Conservation (phyloP, 2,113 vertebrate genomes). For the Indicator indicator region DNA sequence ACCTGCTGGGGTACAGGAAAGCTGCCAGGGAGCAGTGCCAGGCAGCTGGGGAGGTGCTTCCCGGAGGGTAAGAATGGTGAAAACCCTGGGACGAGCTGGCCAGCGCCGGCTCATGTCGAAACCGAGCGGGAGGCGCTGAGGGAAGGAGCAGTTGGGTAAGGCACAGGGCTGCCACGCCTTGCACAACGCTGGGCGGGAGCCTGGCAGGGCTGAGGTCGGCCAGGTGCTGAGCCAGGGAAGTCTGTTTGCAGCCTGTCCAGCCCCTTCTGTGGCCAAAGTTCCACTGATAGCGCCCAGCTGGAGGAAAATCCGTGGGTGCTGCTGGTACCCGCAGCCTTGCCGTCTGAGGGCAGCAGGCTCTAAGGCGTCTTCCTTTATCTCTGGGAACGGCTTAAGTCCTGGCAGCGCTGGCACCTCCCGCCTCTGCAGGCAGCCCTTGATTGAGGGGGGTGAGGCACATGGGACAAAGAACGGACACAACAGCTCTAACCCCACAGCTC, state of each 20-base stretch:
- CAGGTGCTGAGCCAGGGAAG: neutral
- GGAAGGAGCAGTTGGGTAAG: slow-evolving; percentile 60
- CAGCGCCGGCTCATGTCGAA: neutral
- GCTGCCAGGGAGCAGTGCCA: neutral
- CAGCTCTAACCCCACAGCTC: neutral
- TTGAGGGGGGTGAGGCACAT: too few relatives aligned
- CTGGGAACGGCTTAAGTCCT: too few relatives aligned
- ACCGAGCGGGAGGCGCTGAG: neutral
- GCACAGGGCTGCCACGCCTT: neutral
- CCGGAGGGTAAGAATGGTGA: neutral
- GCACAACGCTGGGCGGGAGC: neutral
- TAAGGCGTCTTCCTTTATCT: neutral
- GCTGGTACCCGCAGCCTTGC: neutral
- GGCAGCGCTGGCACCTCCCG: neutral
- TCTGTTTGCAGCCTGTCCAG: rapidly evolving
- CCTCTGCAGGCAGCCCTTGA: neutral
- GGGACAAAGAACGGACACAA: neutral
- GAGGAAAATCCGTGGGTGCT: neutral
- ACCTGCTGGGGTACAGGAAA: neutral
- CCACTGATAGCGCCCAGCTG: rapidly evolving
- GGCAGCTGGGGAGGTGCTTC: neutral
- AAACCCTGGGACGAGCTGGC: neutral
- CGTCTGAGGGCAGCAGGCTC: rapidly evolving
- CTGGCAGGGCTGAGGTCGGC: neutral
- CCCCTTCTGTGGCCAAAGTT: neutral